Evolutionary conservation across 2,113 vertebrate species (phyloP).

Genomic region (Colistium nudipinnis): DNA sequence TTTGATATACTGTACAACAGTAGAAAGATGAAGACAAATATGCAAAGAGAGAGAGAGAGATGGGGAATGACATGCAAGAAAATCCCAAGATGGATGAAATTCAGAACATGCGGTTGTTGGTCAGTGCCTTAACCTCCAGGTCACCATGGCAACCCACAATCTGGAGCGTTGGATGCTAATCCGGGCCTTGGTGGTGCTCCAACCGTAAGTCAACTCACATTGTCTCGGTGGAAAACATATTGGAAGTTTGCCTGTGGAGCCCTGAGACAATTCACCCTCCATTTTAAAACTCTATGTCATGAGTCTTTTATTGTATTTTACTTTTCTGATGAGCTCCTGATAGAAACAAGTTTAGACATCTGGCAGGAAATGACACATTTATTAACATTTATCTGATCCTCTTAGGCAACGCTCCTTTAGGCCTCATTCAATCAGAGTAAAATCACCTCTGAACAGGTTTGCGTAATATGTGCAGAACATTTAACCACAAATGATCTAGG

Average conservation of each 20-base stretch:
- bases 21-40: not conserved
- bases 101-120: not conserved
- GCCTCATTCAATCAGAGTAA: not conserved
- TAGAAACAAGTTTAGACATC: slow-evolving; percentile 36
- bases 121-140: not conserved
- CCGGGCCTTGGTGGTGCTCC: not conserved
- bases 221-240: not conserved
- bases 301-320: not conserved
- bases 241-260: not conserved
- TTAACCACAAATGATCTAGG: not conserved
- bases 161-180: not conserved
- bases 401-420: slow-evolving; percentile 6
- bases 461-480: not conserved
- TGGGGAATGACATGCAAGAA: not conserved
- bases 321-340: not conserved
- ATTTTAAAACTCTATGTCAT: not conserved
- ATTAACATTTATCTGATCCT: slow-evolving; percentile 8
- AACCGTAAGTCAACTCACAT: not conserved
- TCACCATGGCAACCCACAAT: not conserved
- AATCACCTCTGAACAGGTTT: not conserved
- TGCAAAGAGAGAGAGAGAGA: not conserved
- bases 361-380: slow-evolving; percentile 26
- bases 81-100: not conserved
- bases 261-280: not conserved
- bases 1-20: too few relatives aligned